Evolutionary conservation across 2,113 vertebrate genomes (phyloP), one percentile per base, ranked within the genome.

Genomic region (Pyrgilauda ruficollis): DNA sequence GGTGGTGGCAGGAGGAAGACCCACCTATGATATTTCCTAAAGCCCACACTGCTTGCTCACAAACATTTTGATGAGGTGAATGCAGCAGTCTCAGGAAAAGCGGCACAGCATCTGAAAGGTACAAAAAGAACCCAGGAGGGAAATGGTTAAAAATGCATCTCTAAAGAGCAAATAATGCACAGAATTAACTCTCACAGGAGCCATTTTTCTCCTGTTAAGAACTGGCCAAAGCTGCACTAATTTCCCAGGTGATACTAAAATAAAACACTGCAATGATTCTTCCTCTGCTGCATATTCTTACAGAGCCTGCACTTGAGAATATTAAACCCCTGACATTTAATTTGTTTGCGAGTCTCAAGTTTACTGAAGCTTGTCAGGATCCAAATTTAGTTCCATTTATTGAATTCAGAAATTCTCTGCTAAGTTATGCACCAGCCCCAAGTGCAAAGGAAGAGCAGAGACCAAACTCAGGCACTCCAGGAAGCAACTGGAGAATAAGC

Each of bases 11-110:
- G 53, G 18, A 87, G 4, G 33, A 81, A 80, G 23, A 98, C 99
- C 97, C 94, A 99, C 99, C 99, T 93, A 99, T 99, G 96, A 99
- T 99, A 97, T 99, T 99, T 63, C 99, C 99, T 95, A 99, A 94
- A 79, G 99, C 99, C 99, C 99, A 99, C 35, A 99, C 99, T 2
- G 99, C 99, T 96, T 99, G 99, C 94, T 99, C 99, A 85, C 99
- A 99, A 92, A 99, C 99, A 89, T 99, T 99, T 98, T 99, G 99
- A 97, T 99, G 99, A 75, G 99, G 98, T 87, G 99, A 99, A 94
- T 99, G 98, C 84, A 99, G 98, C 97, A 99, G 98, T 95, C 98
- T 98, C 97, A 99, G 97, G 97, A 99, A 99, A 85, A 99, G 98
- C 7, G 99, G 99, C 80, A 99, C 99, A 95, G 99, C 99, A 97